Evolutionary conservation across 2,113 vertebrate genomes (phyloP).

Genomic region (Prinia subflava): DNA sequence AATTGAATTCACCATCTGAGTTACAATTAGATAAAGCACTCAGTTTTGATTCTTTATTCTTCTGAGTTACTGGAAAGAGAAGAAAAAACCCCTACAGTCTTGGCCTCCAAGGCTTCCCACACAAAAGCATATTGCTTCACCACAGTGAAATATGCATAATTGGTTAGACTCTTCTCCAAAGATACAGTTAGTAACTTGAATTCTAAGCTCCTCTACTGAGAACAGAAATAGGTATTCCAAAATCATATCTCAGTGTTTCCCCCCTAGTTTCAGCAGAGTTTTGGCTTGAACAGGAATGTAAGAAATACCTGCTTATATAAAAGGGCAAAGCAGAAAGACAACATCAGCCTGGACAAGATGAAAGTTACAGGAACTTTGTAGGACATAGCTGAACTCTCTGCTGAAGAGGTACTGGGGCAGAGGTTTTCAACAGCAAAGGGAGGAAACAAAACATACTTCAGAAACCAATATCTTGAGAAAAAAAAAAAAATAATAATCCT

Average conservation of each 20-base stretch:
- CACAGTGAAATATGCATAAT: slow-evolving; percentile 14
- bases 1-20: slow-evolving; percentile 26
- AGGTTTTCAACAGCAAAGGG: neutral
- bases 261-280: neutral
- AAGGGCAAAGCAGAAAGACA: neutral
- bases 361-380: neutral
- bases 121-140: neutral
- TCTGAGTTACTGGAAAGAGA: slow-evolving; percentile 4
- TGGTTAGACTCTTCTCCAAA: neutral
- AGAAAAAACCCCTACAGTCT: neutral
- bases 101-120: neutral
- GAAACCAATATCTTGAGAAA: neutral
- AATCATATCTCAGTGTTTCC: neutral
- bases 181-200: neutral
- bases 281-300: neutral
- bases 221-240: neutral
- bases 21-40: slow-evolving; percentile 24
- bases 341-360: neutral
- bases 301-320: neutral
- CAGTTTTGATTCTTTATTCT: slow-evolving; percentile 20
- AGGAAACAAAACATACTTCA: neutral
- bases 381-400: neutral
- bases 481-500: neutral
- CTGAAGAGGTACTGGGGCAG: neutral
- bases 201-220: neutral